Evolutionary conservation across 2,113 vertebrate species (phyloP).

Genomic region (Apodemus speciosus): DNA sequence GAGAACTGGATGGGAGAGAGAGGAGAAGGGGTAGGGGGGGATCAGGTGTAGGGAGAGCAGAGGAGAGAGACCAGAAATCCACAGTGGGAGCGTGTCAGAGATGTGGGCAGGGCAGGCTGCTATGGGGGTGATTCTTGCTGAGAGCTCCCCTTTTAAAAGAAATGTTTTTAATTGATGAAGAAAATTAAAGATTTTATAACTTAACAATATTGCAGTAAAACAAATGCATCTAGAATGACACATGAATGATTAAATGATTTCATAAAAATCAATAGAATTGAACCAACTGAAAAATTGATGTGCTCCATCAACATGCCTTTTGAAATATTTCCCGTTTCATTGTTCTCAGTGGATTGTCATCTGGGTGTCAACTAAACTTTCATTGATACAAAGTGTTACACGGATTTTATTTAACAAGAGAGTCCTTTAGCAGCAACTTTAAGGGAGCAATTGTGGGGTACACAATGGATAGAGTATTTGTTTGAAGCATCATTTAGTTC

Average conservation of each 20-base stretch:
- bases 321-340: neutral
- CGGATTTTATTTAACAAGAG: neutral
- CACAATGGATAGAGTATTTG: neutral
- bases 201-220: constrained; percentile 14
- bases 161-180: constrained; percentile 29
- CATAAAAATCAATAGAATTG: constrained; percentile 62
- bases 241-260: constrained; percentile 42
- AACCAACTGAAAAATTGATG: constrained; percentile 42
- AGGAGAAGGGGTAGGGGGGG: too few relatives aligned
- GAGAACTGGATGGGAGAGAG: too few relatives aligned
- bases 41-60: too few relatives aligned
- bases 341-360: neutral
- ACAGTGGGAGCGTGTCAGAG: too few relatives aligned
- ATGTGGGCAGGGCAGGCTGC: too few relatives aligned
- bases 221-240: constrained; percentile 33
- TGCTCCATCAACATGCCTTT: constrained; percentile 36
- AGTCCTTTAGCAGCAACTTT: neutral
- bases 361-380: neutral
- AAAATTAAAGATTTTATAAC: constrained; percentile 32
- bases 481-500: neutral
- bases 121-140: too few relatives aligned
- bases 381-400: neutral
- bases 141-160: neutral
- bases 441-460: neutral
- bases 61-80: too few relatives aligned